Conservation (phyloP, 2,888 invertebrate genomes). For the Terebella lapidaria region DNA sequence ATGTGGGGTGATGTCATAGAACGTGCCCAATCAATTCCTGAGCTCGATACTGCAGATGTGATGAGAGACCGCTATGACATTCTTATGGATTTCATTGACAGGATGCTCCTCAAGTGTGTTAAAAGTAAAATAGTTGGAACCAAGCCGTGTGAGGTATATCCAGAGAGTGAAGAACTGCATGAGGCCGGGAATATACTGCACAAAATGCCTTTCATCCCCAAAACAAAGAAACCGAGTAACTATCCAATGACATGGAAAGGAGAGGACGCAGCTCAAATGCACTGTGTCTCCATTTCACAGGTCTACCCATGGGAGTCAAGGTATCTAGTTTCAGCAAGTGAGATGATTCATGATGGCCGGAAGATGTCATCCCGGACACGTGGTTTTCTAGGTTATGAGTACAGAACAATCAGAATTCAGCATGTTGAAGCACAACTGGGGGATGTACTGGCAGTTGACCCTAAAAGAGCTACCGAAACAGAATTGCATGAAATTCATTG, state of each 20-base stretch:
- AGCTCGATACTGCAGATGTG: conserved; percentile 5
- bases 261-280: conserved; percentile 7
- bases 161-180: neutral
- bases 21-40: conserved; percentile 22
- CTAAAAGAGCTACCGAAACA: neutral
- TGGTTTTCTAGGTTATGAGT: conserved; percentile 15
- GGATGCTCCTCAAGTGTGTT: conserved; percentile 7
- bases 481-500: conserved; percentile 10
- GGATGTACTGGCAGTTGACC: conserved; percentile 14
- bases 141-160: neutral
- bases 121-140: neutral
- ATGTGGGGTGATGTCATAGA: conserved; percentile 21
- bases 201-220: conserved; percentile 25
- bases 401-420: conserved; percentile 5
- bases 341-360: conserved; percentile 16
- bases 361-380: conserved; percentile 10
- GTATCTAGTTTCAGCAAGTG: conserved; percentile 16
- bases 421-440: conserved; percentile 21
- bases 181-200: neutral
- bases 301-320: conserved; percentile 7
- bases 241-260: conserved; percentile 30
- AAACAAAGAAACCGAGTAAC: conserved; percentile 23
- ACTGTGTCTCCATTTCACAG: conserved; percentile 12
- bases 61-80: conserved; percentile 1
- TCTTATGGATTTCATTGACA: conserved; percentile 13